phyloP scores from a whole-genome alignment of 2,888 invertebrate species.

The Tanypteryx hageni region DNA sequence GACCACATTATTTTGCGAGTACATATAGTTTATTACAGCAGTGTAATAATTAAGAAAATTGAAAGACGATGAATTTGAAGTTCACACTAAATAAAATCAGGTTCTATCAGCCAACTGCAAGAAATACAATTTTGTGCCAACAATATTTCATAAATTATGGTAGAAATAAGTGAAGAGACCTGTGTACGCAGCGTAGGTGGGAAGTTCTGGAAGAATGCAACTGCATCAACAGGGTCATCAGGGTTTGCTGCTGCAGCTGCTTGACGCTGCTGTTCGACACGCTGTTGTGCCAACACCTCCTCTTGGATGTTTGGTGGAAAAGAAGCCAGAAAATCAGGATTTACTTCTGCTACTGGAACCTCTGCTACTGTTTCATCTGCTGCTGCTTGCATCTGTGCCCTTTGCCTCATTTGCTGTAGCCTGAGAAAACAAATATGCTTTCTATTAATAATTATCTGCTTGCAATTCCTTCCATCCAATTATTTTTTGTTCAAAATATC shows the following conservation, averaged over 20 bases:
- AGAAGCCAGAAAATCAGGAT: slow-evolving; percentile 92
- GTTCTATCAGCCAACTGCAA: background rate
- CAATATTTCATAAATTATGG: no score
- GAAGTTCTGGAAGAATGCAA: slow-evolving; percentile 88
- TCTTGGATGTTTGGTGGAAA: slow-evolving; percentile 91
- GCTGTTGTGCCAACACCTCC: slow-evolving; percentile 86
- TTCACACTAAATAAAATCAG: no score
- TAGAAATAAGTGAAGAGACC: slow-evolving; percentile 72
- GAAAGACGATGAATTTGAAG: no score
- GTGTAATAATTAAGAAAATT: no score
- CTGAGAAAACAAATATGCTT: slow-evolving; percentile 70
- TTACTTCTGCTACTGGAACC: slow-evolving; percentile 83
- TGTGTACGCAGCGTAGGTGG: slow-evolving; percentile 87
- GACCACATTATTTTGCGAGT: no score
- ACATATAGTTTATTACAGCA: no score
- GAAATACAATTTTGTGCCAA: background rate
- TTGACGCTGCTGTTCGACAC: slow-evolving; percentile 84
- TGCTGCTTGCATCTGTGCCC: slow-evolving; percentile 74
- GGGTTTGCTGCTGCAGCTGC: slow-evolving; percentile 85
- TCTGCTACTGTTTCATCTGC: slow-evolving; percentile 73
- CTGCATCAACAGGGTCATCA: slow-evolving; percentile 88
- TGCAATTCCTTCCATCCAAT: no score
- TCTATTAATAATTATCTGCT: no score
- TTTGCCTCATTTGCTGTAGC: slow-evolving; percentile 80
- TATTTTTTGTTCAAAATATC: no score